Conservation (phyloP, 2,888 invertebrate species). For the Strigamia transsilvanica region DNA sequence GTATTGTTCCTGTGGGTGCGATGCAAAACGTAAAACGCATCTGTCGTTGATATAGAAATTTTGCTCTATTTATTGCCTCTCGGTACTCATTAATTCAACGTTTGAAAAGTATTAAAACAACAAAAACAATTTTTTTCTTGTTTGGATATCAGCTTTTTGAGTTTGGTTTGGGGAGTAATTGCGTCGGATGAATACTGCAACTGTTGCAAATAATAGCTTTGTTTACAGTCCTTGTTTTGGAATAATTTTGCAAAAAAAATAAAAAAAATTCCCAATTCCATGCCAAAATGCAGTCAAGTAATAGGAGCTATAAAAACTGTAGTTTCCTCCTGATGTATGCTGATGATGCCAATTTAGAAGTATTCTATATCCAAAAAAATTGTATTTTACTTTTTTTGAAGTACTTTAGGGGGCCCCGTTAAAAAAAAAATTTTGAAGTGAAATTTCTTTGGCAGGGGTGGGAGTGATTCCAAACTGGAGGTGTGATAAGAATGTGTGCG, state of each 20-base stretch:
- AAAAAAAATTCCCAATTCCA: neutral
- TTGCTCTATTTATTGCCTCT: conserved; percentile 7
- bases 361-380: neutral
- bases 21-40: conserved; percentile 19
- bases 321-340: conserved; percentile 5
- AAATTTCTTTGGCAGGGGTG: too few relatives aligned
- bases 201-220: conserved; percentile 43
- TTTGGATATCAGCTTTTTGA: neutral
- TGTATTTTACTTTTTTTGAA: too few relatives aligned
- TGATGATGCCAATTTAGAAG: conserved; percentile 40
- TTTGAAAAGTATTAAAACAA: conserved; percentile 1
- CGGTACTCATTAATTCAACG: conserved; percentile 5
- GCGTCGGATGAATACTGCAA: neutral
- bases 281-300: conserved; percentile 32
- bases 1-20: conserved; percentile 25
- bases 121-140: neutral
- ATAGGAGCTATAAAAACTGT: conserved; percentile 1
- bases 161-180: conserved; percentile 24
- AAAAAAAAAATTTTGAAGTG: too few relatives aligned
- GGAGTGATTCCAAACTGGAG: too few relatives aligned
- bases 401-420: too few relatives aligned
- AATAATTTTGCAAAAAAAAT: neutral
- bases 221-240: conserved; percentile 27
- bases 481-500: too few relatives aligned
- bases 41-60: conserved; percentile 17